Percentiles rank a stretch among this genome's conserved stretches.
These are phyloP conservation scores for Julus scanicus DNA, from an alignment of 2,888 invertebrate genomes.

Conservation along the genomic window DNA sequence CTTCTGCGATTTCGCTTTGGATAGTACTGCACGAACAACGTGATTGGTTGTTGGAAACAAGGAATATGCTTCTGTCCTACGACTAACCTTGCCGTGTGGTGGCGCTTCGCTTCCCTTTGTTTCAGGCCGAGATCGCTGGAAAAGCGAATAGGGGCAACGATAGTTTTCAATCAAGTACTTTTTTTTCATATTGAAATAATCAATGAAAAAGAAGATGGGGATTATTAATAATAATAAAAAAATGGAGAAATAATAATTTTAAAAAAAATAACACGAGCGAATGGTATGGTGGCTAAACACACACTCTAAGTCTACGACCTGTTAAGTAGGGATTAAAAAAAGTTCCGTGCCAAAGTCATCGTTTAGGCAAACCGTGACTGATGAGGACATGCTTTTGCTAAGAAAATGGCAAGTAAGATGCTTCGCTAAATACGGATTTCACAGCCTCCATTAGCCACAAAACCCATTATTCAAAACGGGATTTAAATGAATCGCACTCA, in stretches of 20 bases:
- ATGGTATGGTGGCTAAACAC: not conserved
- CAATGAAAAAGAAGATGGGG: not conserved
- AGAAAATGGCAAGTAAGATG: conserved; percentile 16
- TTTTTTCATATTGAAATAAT: not conserved
- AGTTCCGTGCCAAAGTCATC: conserved; percentile 31
- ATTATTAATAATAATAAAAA: not conserved
- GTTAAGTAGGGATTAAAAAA: not conserved
- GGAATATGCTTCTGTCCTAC: no score
- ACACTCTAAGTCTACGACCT: not conserved
- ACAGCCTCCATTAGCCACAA: conserved; percentile 25
- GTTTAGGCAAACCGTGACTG: not conserved
- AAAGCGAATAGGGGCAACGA: conserved; percentile 37
- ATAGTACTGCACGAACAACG: no score
- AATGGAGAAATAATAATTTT: not conserved
- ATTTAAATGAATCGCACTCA: conserved; percentile 9
- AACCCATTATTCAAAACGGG: conserved; percentile 29
- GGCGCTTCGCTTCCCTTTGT: conserved; percentile 34
- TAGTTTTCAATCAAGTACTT: conserved; percentile 42
- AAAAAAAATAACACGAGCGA: conserved; percentile 5
- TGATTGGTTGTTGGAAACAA: no score
- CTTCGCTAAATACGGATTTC: not conserved
- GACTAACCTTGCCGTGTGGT: conserved; percentile 42
- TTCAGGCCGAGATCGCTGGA: conserved; percentile 28
- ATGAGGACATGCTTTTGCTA: conserved; percentile 25
- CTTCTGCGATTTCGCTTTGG: no score